Percentiles rank a stretch among this genome's conserved stretches.
phyloP scores from a whole-genome alignment of 2,113 vertebrate species.

The Brachypteracias leptosomus region DNA sequence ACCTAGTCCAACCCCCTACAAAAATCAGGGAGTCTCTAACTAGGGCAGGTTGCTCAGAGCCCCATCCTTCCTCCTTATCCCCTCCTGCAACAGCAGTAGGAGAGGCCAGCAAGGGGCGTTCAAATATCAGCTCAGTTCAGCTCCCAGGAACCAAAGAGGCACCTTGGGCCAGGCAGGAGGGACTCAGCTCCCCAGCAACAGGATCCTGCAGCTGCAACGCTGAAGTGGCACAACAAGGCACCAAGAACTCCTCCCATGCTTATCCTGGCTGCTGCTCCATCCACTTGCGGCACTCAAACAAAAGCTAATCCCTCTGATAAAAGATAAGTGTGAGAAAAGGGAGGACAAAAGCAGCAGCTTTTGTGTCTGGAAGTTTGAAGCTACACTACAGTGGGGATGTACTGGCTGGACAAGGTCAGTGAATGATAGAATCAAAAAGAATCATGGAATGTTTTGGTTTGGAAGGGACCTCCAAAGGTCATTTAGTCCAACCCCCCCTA shows the following conservation, averaged over 20 bases:
- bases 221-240: neutral
- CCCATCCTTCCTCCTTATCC: neutral
- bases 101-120: neutral
- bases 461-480: too few relatives aligned
- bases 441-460: too few relatives aligned
- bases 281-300: neutral
- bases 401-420: neutral
- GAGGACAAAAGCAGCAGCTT: neutral
- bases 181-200: neutral
- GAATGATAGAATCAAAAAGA: too few relatives aligned
- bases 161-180: neutral
- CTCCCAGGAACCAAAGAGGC: neutral
- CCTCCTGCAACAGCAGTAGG: neutral
- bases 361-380: neutral
- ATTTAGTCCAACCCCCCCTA: too few relatives aligned
- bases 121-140: neutral
- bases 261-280: neutral
- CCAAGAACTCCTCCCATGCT: neutral
- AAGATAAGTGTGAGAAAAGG: neutral
- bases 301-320: neutral
- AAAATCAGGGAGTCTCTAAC: too few relatives aligned
- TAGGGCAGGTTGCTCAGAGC: too few relatives aligned
- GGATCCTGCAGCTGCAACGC: neutral
- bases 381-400: neutral
- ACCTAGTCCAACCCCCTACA: too few relatives aligned